phyloP scores from a whole-genome alignment of 2,113 vertebrate genomes.

The Atractosteus spatula region DNA sequence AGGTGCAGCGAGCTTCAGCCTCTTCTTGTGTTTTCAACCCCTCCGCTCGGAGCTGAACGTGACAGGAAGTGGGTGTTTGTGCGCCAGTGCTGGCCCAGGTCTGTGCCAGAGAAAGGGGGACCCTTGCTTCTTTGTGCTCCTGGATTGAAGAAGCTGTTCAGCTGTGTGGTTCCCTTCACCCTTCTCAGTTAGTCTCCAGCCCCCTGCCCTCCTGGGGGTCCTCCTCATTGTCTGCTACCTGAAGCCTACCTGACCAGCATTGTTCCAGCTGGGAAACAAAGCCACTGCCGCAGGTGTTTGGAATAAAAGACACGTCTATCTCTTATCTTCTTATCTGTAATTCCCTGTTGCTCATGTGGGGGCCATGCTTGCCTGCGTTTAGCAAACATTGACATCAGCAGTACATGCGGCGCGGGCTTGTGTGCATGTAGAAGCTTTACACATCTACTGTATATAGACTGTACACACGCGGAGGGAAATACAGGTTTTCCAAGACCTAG shows the following conservation, averaged over 20 bases:
- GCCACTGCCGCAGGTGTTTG: neutral
- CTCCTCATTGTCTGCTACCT: slow-evolving; percentile 1
- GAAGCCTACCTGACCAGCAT: neutral
- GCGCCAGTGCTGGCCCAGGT: neutral
- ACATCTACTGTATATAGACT: too few relatives aligned
- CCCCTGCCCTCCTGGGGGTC: neutral
- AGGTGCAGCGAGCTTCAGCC: too few relatives aligned
- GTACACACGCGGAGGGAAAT: too few relatives aligned
- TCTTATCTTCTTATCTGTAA: neutral
- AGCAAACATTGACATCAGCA: neutral
- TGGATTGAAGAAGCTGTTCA: slow-evolving; percentile 6
- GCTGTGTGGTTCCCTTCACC: slow-evolving; percentile 4
- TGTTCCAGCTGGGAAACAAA: slow-evolving; percentile 6
- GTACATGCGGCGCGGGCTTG: too few relatives aligned
- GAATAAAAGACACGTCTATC: neutral
- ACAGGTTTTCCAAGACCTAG: too few relatives aligned
- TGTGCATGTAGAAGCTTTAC: too few relatives aligned
- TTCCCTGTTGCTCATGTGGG: too few relatives aligned
- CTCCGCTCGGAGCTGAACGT: neutral
- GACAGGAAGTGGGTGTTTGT: neutral
- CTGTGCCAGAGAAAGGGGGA: neutral
- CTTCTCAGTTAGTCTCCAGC: neutral
- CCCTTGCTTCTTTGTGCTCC: neutral
- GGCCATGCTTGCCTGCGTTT: neutral
- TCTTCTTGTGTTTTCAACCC: too few relatives aligned